Conservation (phyloP, 2,797 vertebrate genomes). For the Gymnocypris eckloni region DNA sequence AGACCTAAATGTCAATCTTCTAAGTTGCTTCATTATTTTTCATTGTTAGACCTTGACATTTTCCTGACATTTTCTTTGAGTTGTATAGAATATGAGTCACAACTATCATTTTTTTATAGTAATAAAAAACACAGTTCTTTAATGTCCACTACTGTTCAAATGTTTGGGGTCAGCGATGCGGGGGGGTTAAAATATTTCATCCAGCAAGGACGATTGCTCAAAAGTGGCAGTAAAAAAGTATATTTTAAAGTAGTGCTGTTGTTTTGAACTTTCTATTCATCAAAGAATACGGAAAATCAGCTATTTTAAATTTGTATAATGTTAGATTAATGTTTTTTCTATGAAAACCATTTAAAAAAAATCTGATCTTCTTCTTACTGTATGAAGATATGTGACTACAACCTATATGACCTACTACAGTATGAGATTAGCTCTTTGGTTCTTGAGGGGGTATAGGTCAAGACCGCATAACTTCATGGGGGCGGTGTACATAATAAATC, state of each 20-base stretch:
- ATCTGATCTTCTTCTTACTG: background rate
- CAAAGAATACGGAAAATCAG: background rate
- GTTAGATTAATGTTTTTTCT: background rate
- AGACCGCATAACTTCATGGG: constrained; percentile 8
- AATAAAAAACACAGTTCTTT: background rate
- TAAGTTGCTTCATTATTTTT: too few species aligned
- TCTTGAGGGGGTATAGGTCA: constrained; percentile 2
- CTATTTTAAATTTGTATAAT: too few species aligned
- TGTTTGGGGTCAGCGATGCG: too few species aligned
- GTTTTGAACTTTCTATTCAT: background rate
- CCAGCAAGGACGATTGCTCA: background rate
- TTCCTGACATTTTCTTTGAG: background rate
- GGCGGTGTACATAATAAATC: background rate
- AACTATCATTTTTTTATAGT: background rate
- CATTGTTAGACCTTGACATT: background rate
- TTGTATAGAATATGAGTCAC: background rate
- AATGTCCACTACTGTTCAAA: background rate
- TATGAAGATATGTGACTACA: background rate
- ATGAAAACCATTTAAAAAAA: background rate
- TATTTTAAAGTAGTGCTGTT: background rate
- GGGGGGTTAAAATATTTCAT: too few species aligned
- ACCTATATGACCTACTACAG: background rate
- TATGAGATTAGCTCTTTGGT: background rate
- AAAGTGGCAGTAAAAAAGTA: background rate
- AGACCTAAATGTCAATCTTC: background rate